Base-by-base conservation (phyloP, 23 tunicate species). In the Halocynthia roretzi region DNA sequence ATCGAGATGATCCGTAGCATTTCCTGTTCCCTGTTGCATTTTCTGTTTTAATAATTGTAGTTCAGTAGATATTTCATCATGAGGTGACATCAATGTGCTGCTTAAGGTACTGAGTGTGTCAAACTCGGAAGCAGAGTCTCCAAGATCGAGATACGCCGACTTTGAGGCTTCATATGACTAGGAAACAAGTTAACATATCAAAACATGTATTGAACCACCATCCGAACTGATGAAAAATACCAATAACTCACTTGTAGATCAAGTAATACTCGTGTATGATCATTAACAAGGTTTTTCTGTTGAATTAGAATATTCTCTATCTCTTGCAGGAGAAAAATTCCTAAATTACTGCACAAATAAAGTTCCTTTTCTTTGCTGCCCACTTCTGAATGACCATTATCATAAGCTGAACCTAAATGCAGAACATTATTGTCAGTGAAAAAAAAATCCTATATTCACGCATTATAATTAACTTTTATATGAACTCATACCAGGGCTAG, bases 301-400 rank as follows among this genome's bases (percentile, higher is more conserved):
- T 91, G 90, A 15, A 75, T 52, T 8, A 91, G 62, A 15, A 91
- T 71, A 68, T 85, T 86, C 20, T 91, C 86, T 9, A 91, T 80
- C 63, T 91, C 97, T 87, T 91, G 87, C 10, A 86, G 82, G 10
- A 91, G 84, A 72, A 85, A 91, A 7, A 78, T 54, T 56, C 90
- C 97, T n/a, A 91, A 62, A n/a, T 71, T 52, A 61, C 86, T 80
- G 56, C 97, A 91, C 17, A 91, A 53, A 73, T 81, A 91, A 8
- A 91, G 62, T 51, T 85, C 97, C 58, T 85, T 91, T 71, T 85
- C 91, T 70, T 85, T 77, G 68, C 79, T 71, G 77, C 76, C 22
- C 53, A 85, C 55, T 51, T 91, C 90, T 14, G 62, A 83, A 77
- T 91, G 44, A 31, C 44, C 44, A 31, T 31, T 31, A 4, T 4